A percentile compares a stretch with the other conserved stretches of the same genome.
phyloP scores from a whole-genome alignment of 2,797 vertebrate species.

The Bradypodion ventrale region DNA sequence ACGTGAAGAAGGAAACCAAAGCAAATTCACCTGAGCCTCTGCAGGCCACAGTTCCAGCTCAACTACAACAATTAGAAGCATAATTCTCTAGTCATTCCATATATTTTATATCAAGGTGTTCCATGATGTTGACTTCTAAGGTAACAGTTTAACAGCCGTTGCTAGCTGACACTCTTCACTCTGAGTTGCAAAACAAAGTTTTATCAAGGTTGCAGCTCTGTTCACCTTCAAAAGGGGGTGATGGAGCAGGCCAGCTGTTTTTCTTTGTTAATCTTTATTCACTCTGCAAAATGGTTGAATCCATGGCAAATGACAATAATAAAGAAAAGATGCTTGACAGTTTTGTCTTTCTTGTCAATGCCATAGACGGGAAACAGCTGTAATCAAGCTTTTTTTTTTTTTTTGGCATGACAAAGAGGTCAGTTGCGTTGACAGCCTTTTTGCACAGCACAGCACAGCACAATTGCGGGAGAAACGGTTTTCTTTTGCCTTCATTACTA shows the following conservation, averaged over 20 bases:
- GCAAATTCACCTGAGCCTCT: neutral
- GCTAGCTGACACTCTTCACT: neutral
- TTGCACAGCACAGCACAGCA: neutral
- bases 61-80: neutral
- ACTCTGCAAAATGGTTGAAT: slow-evolving; percentile 50
- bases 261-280: slow-evolving; percentile 52
- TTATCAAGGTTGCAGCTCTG: slow-evolving; percentile 16
- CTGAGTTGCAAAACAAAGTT: slow-evolving; percentile 24
- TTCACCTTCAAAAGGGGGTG: slow-evolving; percentile 42
- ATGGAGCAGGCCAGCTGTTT: slow-evolving; percentile 46
- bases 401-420: slow-evolving; percentile 53
- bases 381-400: slow-evolving; percentile 39
- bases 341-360: slow-evolving; percentile 40
- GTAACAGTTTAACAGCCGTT: neutral
- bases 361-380: slow-evolving; percentile 26
- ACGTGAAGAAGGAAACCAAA: neutral
- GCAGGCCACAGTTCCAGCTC: neutral
- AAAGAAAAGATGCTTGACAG: slow-evolving; percentile 53
- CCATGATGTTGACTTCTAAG: neutral
- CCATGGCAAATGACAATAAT: slow-evolving; percentile 47
- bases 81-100: neutral
- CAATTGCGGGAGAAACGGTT: slow-evolving; percentile 57
- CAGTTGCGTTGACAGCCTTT: slow-evolving; percentile 57
- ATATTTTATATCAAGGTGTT: neutral
- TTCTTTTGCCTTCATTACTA: slow-evolving; percentile 58